Evolutionary conservation across 2,113 vertebrate species (phyloP).

Genomic region (Potamarius usumacintae): DNA sequence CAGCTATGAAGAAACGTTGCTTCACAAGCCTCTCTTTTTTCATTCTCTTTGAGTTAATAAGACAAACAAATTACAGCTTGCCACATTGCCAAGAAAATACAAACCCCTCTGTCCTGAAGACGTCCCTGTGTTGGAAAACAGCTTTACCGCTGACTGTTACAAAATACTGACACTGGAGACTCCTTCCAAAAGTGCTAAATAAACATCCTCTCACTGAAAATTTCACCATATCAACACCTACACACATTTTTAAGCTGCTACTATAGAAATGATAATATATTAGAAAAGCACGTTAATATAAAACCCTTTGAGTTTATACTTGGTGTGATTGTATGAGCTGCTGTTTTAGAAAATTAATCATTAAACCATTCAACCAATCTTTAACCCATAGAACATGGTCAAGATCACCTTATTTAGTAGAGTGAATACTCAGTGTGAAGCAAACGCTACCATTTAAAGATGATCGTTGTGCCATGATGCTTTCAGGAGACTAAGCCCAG

Average conservation of each 20-base stretch:
- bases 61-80: not conserved
- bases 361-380: not conserved
- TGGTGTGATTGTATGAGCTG: not conserved
- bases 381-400: not conserved
- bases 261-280: not conserved
- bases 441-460: not conserved
- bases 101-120: not conserved
- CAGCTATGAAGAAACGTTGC: not conserved
- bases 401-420: not conserved
- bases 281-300: not conserved
- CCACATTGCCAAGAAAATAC: not conserved
- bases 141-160: not conserved
- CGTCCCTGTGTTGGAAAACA: not conserved
- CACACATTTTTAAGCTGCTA: not conserved
- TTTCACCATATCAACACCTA: not conserved
- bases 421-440: not conserved
- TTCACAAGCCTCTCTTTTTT: not conserved
- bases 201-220: not conserved
- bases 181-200: not conserved
- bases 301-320: not conserved
- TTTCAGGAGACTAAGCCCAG: not conserved
- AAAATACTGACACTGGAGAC: not conserved
- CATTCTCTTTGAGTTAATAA: not conserved
- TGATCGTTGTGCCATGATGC: not conserved
- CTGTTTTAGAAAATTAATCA: not conserved